phyloP scores from a whole-genome alignment of 2,888 invertebrate genomes.

The Trisateles emortualis region DNA sequence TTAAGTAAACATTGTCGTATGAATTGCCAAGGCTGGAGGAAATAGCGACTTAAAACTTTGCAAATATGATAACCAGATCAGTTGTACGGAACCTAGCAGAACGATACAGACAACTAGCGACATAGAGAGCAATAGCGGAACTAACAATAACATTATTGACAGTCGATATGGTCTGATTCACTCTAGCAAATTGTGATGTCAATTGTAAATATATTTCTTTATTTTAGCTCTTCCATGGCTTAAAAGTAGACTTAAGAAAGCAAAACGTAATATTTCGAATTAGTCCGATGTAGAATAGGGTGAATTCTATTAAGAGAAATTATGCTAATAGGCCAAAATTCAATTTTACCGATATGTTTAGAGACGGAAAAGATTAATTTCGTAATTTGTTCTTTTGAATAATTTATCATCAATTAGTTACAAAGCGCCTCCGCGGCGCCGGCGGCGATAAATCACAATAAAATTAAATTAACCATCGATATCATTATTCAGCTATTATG shows the following conservation, averaged over 20 bases:
- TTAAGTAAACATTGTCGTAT: constrained; percentile 15
- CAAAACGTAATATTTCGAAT: neutral
- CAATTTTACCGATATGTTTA: constrained; percentile 26
- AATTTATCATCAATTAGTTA: constrained; percentile 39
- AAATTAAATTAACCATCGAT: constrained; percentile 56
- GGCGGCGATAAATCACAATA: constrained; percentile 53
- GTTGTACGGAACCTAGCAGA: neutral
- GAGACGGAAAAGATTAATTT: constrained; percentile 28
- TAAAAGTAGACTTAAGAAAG: neutral
- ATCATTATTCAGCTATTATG: constrained; percentile 59
- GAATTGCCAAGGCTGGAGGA: constrained; percentile 40
- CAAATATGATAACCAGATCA: neutral
- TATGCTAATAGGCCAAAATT: constrained; percentile 14
- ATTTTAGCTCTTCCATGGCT: no score
- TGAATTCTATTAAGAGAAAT: constrained; percentile 7
- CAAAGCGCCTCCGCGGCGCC: constrained; percentile 35
- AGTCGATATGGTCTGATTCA: no score
- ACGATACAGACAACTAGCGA: no score
- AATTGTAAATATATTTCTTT: no score
- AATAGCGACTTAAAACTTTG: constrained; percentile 20
- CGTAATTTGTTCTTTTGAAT: constrained; percentile 38
- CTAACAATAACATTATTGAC: neutral
- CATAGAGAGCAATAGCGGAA: no score
- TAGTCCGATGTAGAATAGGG: neutral
- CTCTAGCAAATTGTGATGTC: no score